phyloP scores from a whole-genome alignment of 2,888 invertebrate species.

The Poecilus cupreus region DNA sequence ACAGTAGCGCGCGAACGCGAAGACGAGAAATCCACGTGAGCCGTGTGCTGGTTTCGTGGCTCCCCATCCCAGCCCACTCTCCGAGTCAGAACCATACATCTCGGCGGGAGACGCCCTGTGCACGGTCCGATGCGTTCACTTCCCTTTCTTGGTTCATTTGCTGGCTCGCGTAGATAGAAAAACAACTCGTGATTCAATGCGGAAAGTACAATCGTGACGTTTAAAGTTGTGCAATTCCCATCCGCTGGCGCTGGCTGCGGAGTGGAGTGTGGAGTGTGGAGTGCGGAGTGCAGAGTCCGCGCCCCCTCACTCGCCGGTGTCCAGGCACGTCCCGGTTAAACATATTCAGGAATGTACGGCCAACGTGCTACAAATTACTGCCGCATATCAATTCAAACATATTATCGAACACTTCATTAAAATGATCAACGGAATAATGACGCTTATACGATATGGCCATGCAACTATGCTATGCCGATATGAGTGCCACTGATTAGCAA shows the following conservation, averaged over 20 bases:
- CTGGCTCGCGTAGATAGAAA: constrained; percentile 49
- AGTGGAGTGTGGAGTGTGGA: neutral
- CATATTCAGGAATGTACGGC: neutral
- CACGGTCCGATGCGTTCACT: constrained; percentile 47
- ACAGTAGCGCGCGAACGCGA: constrained; percentile 63
- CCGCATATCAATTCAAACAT: constrained; percentile 16
- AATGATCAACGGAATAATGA: constrained; percentile 19
- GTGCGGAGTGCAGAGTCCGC: neutral
- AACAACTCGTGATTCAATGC: constrained; percentile 57
- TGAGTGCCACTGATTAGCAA: constrained; percentile 14
- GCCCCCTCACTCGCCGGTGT: neutral
- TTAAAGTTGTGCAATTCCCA: constrained; percentile 34
- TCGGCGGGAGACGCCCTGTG: constrained; percentile 28
- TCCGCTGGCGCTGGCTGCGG: neutral
- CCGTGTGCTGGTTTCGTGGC: constrained; percentile 48
- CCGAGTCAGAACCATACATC: constrained; percentile 43
- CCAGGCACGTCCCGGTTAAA: neutral
- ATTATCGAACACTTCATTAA: constrained; percentile 39
- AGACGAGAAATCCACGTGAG: constrained; percentile 65
- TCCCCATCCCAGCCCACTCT: too few relatives aligned
- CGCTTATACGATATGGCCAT: neutral
- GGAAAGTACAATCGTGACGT: constrained; percentile 46
- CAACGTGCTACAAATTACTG: constrained; percentile 5
- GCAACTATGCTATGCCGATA: too few relatives aligned
- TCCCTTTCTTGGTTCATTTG: constrained; percentile 58